Evolutionary conservation across 2,888 invertebrate species (phyloP).

Genomic region (Fragum fragum): DNA sequence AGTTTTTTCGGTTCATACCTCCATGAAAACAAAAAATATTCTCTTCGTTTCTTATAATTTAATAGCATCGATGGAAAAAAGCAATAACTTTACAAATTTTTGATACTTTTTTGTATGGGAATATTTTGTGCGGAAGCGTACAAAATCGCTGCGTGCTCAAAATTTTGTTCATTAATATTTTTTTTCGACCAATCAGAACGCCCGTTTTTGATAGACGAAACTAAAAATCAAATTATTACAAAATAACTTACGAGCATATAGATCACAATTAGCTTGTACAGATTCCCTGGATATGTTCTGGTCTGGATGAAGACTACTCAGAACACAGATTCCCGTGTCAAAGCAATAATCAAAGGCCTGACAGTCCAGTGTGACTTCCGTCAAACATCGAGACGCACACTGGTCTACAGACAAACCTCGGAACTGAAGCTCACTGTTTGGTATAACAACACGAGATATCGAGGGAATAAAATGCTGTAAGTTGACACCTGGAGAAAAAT

Average conservation of each 20-base stretch:
- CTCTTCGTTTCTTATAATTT: too few relatives aligned
- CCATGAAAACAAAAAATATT: too few relatives aligned
- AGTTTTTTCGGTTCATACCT: too few relatives aligned
- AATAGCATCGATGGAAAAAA: too few relatives aligned
- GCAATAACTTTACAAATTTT: too few relatives aligned
- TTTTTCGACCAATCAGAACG: too few relatives aligned
- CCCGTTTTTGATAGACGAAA: too few relatives aligned
- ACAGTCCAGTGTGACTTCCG: constrained; percentile 68
- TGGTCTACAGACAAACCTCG: constrained; percentile 77
- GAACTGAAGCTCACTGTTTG: constrained; percentile 41
- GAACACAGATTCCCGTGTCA: constrained; percentile 69
- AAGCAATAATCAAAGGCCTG: constrained; percentile 78
- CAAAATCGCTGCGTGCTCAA: too few relatives aligned
- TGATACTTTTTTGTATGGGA: too few relatives aligned
- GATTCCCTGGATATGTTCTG: constrained; percentile 49
- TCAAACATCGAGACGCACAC: constrained; percentile 75
- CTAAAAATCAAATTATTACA: too few relatives aligned
- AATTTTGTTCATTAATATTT: too few relatives aligned
- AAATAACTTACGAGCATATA: constrained; percentile 78
- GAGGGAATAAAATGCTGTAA: constrained; percentile 62
- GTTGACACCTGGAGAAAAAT: constrained; percentile 49
- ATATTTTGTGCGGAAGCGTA: too few relatives aligned
- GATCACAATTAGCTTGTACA: constrained; percentile 66
- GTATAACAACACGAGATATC: constrained; percentile 40
- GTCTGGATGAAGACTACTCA: constrained; percentile 70